Evolutionary conservation across 37 sponge, comb jelly and placozoan genomes (phyloP), one percentile per base, ranked within the genome.

Genomic region (Chondrosia reniformis): DNA sequence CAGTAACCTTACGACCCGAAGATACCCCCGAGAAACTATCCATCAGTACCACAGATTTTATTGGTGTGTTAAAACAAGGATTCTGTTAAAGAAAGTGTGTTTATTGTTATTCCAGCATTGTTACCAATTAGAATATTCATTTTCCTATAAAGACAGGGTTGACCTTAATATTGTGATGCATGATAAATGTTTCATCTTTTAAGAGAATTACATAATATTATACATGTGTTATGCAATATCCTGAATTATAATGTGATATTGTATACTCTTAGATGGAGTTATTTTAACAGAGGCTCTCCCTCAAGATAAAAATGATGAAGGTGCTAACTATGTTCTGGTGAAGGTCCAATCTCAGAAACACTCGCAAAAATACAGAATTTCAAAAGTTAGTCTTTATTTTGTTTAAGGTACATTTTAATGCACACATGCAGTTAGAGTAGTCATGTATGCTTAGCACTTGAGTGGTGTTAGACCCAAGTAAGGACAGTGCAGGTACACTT

Each of bases 21-120:
- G 77, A 76, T 65, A 75, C 82, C 28, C 89, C 85, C 8, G 63
- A 64, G 8, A 57, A 46, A 8, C 74, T 81, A 28, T 77, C 73
- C 7, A 84, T 91, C 54, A 80, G 81, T 27, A 81, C 88, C 34
- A 84, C 77, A 2, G 85, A 87, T 55, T 85, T 91, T 46, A 73
- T 91, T 43, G 92, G 92, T 91, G 33, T 44, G 81, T 27, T 6
- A n/a, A n/a, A n/a, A n/a, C n/a, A n/a, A n/a, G n/a, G n/a, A n/a
- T n/a, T n/a, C n/a, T n/a, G n/a, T n/a, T n/a, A n/a, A n/a, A n/a
- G n/a, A n/a, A n/a, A n/a, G n/a, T n/a, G n/a, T n/a, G n/a, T n/a
- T n/a, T n/a, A n/a, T n/a, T n/a, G n/a, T n/a, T n/a, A n/a, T n/a
- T n/a, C n/a, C n/a, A n/a, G n/a, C n/a, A n/a, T n/a, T n/a, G n/a